Conservation (phyloP, 2,888 invertebrate species). For the Tachina lurida region DNA sequence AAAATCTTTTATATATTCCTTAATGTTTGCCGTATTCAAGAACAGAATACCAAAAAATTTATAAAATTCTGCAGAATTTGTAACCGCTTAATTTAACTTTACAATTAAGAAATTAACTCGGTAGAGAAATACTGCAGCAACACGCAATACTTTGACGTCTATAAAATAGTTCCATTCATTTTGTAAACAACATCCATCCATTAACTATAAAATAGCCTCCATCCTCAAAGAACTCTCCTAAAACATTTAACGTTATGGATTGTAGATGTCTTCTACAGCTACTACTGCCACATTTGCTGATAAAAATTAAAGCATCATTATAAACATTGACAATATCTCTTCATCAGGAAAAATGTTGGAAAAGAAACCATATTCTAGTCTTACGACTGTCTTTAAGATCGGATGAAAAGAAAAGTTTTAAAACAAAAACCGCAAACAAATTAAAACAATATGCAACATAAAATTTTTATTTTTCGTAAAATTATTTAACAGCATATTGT, state of each 20-base stretch:
- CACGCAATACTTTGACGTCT: constrained; percentile 39
- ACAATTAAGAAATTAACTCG: constrained; percentile 70
- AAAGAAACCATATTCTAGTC: constrained; percentile 12
- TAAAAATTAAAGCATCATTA: constrained; percentile 65
- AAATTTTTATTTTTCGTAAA: constrained; percentile 55
- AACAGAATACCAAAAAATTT: neutral
- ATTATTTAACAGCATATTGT: constrained; percentile 16
- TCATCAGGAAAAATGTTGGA: constrained; percentile 56
- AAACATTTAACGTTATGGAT: constrained; percentile 46
- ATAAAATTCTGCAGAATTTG: constrained; percentile 63
- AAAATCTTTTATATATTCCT: constrained; percentile 4
- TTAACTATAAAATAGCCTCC: neutral
- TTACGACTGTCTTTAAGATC: constrained; percentile 8
- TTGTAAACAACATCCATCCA: constrained; percentile 19
- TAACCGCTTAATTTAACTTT: constrained; percentile 71
- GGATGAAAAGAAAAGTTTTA: neutral
- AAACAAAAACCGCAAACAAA: constrained; percentile 14
- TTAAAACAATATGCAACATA: constrained; percentile 66
- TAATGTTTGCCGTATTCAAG: constrained; percentile 47
- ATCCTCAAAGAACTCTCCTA: neutral
- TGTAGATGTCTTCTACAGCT: constrained; percentile 48
- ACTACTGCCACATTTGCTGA: constrained; percentile 30
- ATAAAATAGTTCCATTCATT: constrained; percentile 68
- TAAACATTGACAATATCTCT: constrained; percentile 69
- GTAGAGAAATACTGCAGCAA: constrained; percentile 19